These are phyloP conservation scores for Marcusenius ussheri DNA, from an alignment of 2,113 vertebrate species.

Conservation along the genomic window DNA sequence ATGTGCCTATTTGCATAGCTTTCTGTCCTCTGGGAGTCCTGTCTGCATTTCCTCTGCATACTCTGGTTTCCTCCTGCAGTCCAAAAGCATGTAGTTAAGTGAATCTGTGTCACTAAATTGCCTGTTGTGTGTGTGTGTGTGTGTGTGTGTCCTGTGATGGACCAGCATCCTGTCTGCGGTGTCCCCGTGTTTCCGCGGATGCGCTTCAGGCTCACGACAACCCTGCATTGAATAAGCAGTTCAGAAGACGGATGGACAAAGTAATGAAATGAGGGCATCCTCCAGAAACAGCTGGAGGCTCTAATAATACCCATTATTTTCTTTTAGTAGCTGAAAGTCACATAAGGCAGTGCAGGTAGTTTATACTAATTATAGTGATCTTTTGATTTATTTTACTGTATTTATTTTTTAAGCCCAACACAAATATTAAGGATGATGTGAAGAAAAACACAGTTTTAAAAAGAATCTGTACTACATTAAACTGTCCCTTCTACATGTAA, in stretches of 20 bases:
- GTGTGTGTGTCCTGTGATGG: neutral
- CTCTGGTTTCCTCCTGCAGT: neutral
- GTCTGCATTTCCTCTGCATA: neutral
- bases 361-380: neutral
- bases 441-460: neutral
- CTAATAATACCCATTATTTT: neutral
- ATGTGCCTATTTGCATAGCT: neutral
- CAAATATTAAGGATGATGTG: neutral
- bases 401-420: neutral
- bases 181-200: neutral
- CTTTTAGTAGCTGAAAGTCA: neutral
- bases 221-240: neutral
- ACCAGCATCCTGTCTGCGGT: neutral
- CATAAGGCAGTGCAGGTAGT: neutral
- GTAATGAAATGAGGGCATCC: neutral
- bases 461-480: neutral
- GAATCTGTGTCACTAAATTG: neutral
- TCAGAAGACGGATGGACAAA: neutral
- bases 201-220: neutral
- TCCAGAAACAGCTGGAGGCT: neutral
- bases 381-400: neutral
- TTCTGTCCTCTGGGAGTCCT: neutral
- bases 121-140: neutral
- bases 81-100: neutral
- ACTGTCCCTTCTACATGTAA: neutral